Percentiles rank a stretch among this genome's conserved stretches.
These are phyloP conservation scores for Scrobipalpa costella DNA, from an alignment of 2,888 invertebrate genomes.

Conservation along the genomic window DNA sequence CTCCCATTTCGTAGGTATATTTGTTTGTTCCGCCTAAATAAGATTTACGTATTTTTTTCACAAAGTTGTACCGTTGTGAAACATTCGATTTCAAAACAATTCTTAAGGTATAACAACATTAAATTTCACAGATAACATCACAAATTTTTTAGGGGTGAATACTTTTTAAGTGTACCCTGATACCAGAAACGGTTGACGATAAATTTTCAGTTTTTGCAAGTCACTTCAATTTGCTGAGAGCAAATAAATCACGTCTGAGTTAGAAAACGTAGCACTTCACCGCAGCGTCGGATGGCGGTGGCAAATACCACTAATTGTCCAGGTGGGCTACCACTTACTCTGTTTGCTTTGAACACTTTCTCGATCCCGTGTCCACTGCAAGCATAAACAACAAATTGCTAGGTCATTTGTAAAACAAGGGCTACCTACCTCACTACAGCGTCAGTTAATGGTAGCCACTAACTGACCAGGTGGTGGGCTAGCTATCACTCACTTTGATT, in stretches of 20 bases:
- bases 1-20: too few relatives aligned
- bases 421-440: conserved; percentile 30
- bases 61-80: too few relatives aligned
- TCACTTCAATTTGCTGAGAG: neutral
- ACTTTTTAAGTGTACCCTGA: too few relatives aligned
- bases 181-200: neutral
- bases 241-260: conserved; percentile 19
- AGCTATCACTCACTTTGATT: conserved; percentile 46
- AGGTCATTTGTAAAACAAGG: too few relatives aligned
- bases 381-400: neutral
- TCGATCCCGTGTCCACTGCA: neutral
- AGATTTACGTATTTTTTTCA: too few relatives aligned
- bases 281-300: conserved; percentile 32
- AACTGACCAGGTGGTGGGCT: conserved; percentile 52
- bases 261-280: conserved; percentile 1
- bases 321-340: conserved; percentile 48
- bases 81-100: too few relatives aligned
- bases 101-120: too few relatives aligned
- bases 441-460: conserved; percentile 36
- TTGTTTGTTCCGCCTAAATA: too few relatives aligned
- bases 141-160: neutral
- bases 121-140: too few relatives aligned
- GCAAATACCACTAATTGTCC: conserved; percentile 48
- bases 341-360: conserved; percentile 35
- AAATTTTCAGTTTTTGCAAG: conserved; percentile 11